phyloP scores from a whole-genome alignment of 1,140 invertebrate species.

The Acyrthosiphon pisum region DNA sequence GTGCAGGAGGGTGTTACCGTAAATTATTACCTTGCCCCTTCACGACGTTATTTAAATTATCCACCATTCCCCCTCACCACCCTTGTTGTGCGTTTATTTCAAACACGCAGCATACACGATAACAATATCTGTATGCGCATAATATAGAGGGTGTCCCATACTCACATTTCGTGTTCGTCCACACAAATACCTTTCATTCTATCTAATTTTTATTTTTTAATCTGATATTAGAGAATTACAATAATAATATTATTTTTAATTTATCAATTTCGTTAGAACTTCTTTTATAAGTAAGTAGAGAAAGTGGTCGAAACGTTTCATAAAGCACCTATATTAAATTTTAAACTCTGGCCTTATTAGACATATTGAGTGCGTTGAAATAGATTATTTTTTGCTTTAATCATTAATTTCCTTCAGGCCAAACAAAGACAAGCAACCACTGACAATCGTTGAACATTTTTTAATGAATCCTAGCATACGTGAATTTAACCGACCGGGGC shows the following conservation, averaged over 20 bases:
- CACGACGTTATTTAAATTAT: conserved; percentile 12
- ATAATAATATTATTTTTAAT: background rate
- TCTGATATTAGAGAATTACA: background rate
- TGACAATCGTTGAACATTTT: too few relatives aligned
- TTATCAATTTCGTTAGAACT: background rate
- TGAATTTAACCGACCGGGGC: too few relatives aligned
- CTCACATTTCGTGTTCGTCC: background rate
- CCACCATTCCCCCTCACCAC: background rate
- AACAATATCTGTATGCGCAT: background rate
- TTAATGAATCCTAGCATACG: too few relatives aligned
- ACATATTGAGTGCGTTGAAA: too few relatives aligned
- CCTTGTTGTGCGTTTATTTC: background rate
- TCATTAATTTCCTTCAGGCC: too few relatives aligned
- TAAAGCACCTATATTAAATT: too few relatives aligned
- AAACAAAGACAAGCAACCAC: too few relatives aligned
- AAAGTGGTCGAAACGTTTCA: too few relatives aligned
- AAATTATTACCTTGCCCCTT: conserved; percentile 35
- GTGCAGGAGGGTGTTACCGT: background rate
- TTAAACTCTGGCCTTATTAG: too few relatives aligned
- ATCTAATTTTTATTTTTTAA: background rate
- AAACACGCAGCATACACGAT: background rate
- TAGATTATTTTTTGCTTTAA: too few relatives aligned
- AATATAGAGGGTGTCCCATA: background rate
- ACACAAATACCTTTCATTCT: background rate
- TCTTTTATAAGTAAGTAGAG: background rate